Evolutionary conservation across 2,797 vertebrate genomes (phyloP).

Genomic region (Ceryle rudis): DNA sequence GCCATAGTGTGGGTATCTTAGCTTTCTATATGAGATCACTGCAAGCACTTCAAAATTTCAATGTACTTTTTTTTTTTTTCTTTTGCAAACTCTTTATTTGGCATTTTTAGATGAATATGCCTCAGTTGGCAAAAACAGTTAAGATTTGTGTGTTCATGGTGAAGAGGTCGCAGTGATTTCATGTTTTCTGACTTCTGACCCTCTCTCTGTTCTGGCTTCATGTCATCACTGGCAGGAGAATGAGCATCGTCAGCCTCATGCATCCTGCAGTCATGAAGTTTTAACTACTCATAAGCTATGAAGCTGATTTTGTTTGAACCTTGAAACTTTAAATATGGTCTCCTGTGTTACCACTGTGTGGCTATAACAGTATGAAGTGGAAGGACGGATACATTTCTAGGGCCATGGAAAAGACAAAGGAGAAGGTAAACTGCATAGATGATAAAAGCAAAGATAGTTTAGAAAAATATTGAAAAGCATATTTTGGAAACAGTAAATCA

Average conservation of each 20-base stretch:
- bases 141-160: background rate
- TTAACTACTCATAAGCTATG: background rate
- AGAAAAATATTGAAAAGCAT: background rate
- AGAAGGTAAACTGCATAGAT: background rate
- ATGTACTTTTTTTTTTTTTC: background rate
- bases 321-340: background rate
- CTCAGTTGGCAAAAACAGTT: background rate
- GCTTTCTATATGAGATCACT: background rate
- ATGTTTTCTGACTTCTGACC: background rate
- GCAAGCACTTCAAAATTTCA: background rate
- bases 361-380: background rate
- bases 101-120: background rate
- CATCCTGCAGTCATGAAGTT: background rate
- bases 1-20: rapidly evolving
- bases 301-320: background rate
- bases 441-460: background rate
- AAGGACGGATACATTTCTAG: background rate
- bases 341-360: background rate
- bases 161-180: background rate
- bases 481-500: background rate
- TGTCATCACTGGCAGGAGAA: background rate
- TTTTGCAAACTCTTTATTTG: background rate
- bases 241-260: background rate
- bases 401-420: background rate
- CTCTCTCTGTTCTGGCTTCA: background rate